Evolutionary conservation across 2,113 vertebrate species (phyloP).

Genomic region (Myotis brandtii): DNA sequence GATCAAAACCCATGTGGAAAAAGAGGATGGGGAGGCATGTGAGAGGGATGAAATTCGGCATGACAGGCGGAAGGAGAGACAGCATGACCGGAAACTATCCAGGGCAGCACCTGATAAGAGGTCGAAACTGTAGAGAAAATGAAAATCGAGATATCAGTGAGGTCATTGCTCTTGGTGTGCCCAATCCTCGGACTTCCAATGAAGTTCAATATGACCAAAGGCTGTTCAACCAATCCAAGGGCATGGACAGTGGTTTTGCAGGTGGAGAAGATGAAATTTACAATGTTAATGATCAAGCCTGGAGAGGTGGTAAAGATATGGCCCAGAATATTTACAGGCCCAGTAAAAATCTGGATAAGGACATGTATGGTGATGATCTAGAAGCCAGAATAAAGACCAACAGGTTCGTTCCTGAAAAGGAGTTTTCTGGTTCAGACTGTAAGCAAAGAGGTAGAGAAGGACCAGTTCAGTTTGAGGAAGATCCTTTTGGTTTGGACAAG

Average conservation of each 20-base stretch:
- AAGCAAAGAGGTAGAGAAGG: conserved; percentile 92
- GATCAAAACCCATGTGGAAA: conserved; percentile 96
- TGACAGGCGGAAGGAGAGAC: conserved; percentile 95
- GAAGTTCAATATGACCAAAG: conserved; percentile 97
- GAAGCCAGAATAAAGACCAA: conserved; percentile 94
- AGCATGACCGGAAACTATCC: conserved; percentile 96
- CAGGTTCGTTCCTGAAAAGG: conserved; percentile 97
- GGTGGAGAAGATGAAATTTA: conserved; percentile 97
- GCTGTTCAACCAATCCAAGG: conserved; percentile 98
- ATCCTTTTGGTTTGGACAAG: conserved; percentile 99
- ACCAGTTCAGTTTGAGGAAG: conserved; percentile 98
- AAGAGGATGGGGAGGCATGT: conserved; percentile 95
- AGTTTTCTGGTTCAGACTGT: conserved; percentile 95
- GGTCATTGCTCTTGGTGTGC: conserved; percentile 91
- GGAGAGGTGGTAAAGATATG: conserved; percentile 95
- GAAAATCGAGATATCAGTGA: too few species aligned
- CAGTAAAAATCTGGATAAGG: conserved; percentile 78
- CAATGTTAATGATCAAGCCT: conserved; percentile 97
- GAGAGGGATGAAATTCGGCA: conserved; percentile 97
- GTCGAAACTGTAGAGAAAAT: conserved; percentile 76
- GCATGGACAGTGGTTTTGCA: conserved; percentile 98
- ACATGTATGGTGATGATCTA: conserved; percentile 94
- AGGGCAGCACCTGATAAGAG: conserved; percentile 97
- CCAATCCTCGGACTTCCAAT: conserved; percentile 93
- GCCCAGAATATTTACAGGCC: conserved; percentile 96